phyloP scores from a whole-genome alignment of 2,113 vertebrate genomes.

The Nanorana parkeri region DNA sequence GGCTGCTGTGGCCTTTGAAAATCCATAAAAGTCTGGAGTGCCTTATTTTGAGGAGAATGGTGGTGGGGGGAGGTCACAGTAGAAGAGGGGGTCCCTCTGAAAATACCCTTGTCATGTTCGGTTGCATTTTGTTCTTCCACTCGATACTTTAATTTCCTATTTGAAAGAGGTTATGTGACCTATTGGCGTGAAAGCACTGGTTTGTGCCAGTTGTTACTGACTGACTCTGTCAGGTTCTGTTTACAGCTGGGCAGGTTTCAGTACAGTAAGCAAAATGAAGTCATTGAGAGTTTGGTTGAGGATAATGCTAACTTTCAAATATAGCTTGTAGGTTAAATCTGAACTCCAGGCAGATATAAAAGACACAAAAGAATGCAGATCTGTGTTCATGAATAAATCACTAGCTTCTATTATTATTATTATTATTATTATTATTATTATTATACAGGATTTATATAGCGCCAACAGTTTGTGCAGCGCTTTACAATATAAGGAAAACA shows the following conservation, averaged over 20 bases:
- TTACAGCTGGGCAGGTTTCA: not conserved
- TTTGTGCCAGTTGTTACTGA: not conserved
- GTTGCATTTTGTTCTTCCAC: constrained; percentile 11
- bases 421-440: too few species aligned
- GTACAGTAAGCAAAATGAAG: not conserved
- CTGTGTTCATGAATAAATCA: too few species aligned
- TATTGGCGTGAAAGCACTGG: not conserved
- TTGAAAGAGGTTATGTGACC: not conserved
- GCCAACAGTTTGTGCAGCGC: too few species aligned
- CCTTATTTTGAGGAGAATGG: too few species aligned
- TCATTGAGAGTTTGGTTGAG: not conserved
- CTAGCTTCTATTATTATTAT: too few species aligned
- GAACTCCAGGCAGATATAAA: not conserved
- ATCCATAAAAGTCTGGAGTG: too few species aligned
- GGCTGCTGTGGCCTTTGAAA: too few species aligned
- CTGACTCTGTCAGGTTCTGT: not conserved
- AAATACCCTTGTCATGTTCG: not conserved
- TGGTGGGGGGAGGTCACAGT: too few species aligned
- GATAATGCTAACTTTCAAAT: not conserved
- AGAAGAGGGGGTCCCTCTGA: too few species aligned
- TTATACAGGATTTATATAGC: too few species aligned
- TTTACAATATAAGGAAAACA: too few species aligned
- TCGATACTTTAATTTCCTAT: not conserved
- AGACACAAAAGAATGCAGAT: too few species aligned
- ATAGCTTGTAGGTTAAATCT: not conserved